Percentiles rank a stretch among this genome's conserved stretches.
phyloP scores from a whole-genome alignment of 1,140 invertebrate genomes.

The Drosophila subpulchrella region DNA sequence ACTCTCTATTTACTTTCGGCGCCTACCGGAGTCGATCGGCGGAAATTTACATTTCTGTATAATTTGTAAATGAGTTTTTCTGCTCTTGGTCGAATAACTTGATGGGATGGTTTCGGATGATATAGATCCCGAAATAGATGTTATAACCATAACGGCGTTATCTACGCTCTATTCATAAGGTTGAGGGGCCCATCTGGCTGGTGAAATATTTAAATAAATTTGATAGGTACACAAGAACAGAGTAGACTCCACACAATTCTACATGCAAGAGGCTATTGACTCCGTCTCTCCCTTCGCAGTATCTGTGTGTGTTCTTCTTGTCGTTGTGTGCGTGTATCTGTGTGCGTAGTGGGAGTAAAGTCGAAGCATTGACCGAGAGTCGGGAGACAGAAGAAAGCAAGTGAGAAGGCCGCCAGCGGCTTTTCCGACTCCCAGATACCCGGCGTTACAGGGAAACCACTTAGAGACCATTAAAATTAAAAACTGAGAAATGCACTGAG shows the following conservation, averaged over 20 bases:
- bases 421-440: constrained; percentile 10
- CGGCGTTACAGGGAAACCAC: not conserved
- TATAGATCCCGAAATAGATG: constrained; percentile 38
- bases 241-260: constrained; percentile 20
- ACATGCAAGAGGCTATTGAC: constrained; percentile 71
- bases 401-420: not conserved
- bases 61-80: constrained; percentile 51
- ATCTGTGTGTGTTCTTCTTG: constrained; percentile 8
- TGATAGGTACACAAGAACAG: constrained; percentile 60
- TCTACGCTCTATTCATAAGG: constrained; percentile 13
- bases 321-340: constrained; percentile 13
- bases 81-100: constrained; percentile 33
- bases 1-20: constrained; percentile 75
- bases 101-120: constrained; percentile 6
- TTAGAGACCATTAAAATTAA: not conserved
- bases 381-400: constrained; percentile 49
- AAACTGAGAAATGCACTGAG: not conserved
- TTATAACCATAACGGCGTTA: constrained; percentile 52
- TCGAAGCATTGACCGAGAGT: constrained; percentile 76
- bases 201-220: constrained; percentile 76
- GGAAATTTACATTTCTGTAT: constrained; percentile 64
- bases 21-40: constrained; percentile 41
- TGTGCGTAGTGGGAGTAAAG: constrained; percentile 58
- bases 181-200: not conserved
- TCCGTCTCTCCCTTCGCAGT: constrained; percentile 21